Evolutionary conservation across 2,797 vertebrate genomes (phyloP).

Genomic region (Eurystomus glaucurus): DNA sequence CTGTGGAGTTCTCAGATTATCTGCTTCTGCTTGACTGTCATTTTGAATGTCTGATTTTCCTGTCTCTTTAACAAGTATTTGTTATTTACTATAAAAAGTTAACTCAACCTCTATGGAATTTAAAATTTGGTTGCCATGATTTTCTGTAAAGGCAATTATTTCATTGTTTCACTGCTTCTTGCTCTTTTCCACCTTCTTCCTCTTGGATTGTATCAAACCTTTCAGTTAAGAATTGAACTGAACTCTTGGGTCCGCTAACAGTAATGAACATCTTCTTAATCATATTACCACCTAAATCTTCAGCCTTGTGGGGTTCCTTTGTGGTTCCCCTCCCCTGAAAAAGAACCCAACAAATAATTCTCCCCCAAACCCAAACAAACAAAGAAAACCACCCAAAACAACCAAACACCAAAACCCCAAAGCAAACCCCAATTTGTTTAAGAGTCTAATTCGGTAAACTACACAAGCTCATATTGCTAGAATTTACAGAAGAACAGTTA

Average conservation of each 20-base stretch:
- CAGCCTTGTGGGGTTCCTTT: rapidly evolving
- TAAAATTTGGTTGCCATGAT: neutral
- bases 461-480: neutral
- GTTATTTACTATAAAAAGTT: neutral
- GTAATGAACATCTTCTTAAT: neutral
- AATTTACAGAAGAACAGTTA: neutral
- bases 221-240: neutral
- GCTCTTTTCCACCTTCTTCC: neutral
- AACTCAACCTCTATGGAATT: neutral
- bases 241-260: neutral
- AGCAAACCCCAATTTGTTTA: rapidly evolving
- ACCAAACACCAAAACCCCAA: rapidly evolving
- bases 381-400: neutral
- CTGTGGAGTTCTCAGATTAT: neutral
- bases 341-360: too few species aligned
- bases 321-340: rapidly evolving
- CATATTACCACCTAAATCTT: neutral
- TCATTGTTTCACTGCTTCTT: neutral
- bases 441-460: neutral
- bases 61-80: neutral
- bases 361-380: too few species aligned
- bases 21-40: neutral
- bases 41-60: neutral
- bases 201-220: neutral
- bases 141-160: neutral